Evolutionary conservation across 1,140 invertebrate species (phyloP).

Genomic region (Musca domestica): DNA sequence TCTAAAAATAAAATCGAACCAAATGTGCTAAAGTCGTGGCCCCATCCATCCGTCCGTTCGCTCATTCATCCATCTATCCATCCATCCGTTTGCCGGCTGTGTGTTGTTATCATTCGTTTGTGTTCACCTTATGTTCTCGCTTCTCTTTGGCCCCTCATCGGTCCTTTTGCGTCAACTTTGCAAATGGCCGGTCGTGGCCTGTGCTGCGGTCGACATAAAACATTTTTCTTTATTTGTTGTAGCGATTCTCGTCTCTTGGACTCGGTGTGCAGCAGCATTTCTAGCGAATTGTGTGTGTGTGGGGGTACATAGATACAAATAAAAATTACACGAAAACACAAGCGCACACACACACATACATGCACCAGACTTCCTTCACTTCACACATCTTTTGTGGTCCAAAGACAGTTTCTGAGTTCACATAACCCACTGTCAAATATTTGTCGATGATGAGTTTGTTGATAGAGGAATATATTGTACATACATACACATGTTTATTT

Average conservation of each 20-base stretch:
- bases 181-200: slow-evolving; percentile 6
- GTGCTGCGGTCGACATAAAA: slow-evolving; percentile 12
- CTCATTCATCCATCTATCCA: slow-evolving; percentile 7
- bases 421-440: no score
- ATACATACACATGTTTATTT: no score
- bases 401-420: no score
- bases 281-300: no score
- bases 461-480: no score
- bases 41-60: slow-evolving; percentile 4
- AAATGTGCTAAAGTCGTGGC: slow-evolving; percentile 14
- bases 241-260: not conserved
- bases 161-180: not conserved
- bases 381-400: no score
- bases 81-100: not conserved
- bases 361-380: no score
- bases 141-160: not conserved
- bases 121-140: no score
- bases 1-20: slow-evolving; percentile 24
- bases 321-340: not conserved
- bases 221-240: not conserved
- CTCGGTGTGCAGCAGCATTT: no score
- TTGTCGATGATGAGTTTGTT: no score
- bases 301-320: not conserved
- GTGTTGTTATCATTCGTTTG: not conserved
- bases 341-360: not conserved